A percentile compares a stretch with the other conserved stretches of the same genome.
phyloP scores from a whole-genome alignment of 2,888 invertebrate genomes.

The Ophraella communa region DNA sequence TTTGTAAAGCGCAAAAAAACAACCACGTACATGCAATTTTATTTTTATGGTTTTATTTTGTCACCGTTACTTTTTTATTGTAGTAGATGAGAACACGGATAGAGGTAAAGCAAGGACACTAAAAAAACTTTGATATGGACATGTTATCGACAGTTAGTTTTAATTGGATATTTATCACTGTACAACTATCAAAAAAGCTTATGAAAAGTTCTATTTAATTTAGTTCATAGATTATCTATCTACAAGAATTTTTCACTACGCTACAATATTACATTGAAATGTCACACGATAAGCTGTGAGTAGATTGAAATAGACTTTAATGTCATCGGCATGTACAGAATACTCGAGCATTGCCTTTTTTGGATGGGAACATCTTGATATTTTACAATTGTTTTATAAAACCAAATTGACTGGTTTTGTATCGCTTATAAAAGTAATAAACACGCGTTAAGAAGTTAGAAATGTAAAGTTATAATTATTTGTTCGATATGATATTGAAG shows the following conservation, averaged over 20 bases:
- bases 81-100: slow-evolving; percentile 36
- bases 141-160: slow-evolving; percentile 14
- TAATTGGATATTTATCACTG: slow-evolving; percentile 4
- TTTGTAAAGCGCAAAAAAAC: slow-evolving; percentile 23
- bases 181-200: background rate
- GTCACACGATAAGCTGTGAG: background rate
- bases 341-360: too few species aligned
- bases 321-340: too few species aligned
- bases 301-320: too few species aligned
- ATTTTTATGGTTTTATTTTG: slow-evolving; percentile 42
- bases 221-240: background rate
- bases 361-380: too few species aligned
- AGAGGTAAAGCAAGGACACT: slow-evolving; percentile 31
- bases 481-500: too few species aligned
- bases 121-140: background rate
- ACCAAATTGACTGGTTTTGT: too few species aligned
- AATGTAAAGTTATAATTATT: too few species aligned
- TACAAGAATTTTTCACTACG: too few species aligned
- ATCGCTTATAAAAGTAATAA: too few species aligned
- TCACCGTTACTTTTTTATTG: slow-evolving; percentile 41
- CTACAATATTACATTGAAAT: background rate
- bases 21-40: slow-evolving; percentile 44
- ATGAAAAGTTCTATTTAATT: background rate
- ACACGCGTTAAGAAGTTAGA: too few species aligned
- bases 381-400: too few species aligned